Conservation (phyloP, 2,113 vertebrate species). For the Chamaetylas fuelleborni region DNA sequence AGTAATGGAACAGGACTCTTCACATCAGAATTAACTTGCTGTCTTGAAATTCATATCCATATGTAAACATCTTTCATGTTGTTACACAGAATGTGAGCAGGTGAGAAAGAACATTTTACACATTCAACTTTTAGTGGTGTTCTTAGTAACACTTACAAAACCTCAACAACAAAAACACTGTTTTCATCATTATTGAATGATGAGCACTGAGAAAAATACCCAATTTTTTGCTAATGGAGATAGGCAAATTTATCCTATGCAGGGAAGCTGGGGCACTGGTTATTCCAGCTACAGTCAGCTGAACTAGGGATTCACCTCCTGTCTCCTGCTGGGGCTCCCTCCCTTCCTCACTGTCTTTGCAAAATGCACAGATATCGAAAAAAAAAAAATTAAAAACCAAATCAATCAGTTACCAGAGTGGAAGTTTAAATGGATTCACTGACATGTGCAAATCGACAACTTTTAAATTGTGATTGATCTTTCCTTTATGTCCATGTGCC, state of each 20-base stretch:
- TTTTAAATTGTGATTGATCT: background rate
- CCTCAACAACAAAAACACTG: background rate
- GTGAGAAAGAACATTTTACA: background rate
- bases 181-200: background rate
- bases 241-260: background rate
- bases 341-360: background rate
- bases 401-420: background rate
- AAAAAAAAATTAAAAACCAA: background rate
- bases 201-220: background rate
- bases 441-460: background rate
- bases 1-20: background rate
- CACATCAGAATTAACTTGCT: background rate
- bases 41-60: background rate
- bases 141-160: background rate
- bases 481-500: background rate
- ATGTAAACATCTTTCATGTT: background rate
- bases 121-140: background rate
- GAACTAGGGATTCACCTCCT: background rate
- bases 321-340: background rate
- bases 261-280: background rate
- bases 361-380: background rate
- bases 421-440: background rate
- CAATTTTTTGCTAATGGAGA: background rate
- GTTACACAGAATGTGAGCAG: background rate
- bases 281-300: background rate